Evolutionary conservation across 2,797 vertebrate species (phyloP), one percentile per base, ranked within the genome.

Genomic region (Anguilla megastoma): DNA sequence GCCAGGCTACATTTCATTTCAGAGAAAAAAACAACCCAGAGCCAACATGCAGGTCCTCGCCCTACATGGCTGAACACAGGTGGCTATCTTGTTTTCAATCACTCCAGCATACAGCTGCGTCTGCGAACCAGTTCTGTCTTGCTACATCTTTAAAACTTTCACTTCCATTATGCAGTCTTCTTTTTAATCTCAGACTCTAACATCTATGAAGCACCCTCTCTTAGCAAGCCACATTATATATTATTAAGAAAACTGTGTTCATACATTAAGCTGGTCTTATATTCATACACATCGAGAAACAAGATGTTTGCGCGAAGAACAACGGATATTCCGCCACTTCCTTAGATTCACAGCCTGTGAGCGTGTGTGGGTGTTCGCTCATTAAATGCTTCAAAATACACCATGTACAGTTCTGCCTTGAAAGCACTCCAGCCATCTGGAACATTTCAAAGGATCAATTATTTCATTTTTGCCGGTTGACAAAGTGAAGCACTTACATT

Each of bases 351-450:
- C 79, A 82, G 79, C 5, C 41, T 82, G 41, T 24, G 41, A 50
- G 79, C 79, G 21, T n/a, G 41, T 82, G 79, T 82, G 79, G 79
- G 79, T n/a, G 79, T 82, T 45, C 6, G 45, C 45, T 82, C 4
- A 82, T 82, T 82, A 82, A 82, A 82, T 3, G 79, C 41, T 82
- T 9, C 45, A 82, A 8, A 82, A 50, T 24, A 50, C 24, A 79
- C 16, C 74, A 48, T 50, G 45, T 50, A 50, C 79, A 82, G 45
- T 1, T 82, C 41, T 82, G 79, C 24, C 45, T 80, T 82, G 79
- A 48, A 50, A 79, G 12, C 30, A 79, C 74, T 79, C 36, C 33
- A 30, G 69, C 79, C 45, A n/a, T 9, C 21, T 82, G 45, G 45
- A 50, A 50, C 79, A 50, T 50, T 82, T 50, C 45, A 8, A 82